Evolutionary conservation across 2,888 invertebrate species (phyloP).

Genomic region (Drosophila rubida): DNA sequence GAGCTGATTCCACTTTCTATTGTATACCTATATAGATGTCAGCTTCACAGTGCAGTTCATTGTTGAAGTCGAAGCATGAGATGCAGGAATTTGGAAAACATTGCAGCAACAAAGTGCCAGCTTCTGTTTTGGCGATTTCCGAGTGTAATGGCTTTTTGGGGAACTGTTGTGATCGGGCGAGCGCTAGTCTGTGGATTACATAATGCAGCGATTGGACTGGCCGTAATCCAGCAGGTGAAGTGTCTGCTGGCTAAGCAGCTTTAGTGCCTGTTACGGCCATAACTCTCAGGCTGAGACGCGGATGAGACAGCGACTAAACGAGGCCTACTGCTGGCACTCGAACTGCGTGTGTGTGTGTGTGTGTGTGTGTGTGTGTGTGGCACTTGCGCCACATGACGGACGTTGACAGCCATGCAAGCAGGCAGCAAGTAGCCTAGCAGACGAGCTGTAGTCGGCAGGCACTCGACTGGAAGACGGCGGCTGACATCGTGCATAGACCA

Average conservation of each 20-base stretch:
- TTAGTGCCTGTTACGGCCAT: slow-evolving; percentile 6
- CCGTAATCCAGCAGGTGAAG: slow-evolving; percentile 12
- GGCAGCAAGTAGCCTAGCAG: neutral
- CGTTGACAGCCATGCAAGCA: slow-evolving; percentile 49
- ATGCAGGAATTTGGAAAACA: too few species aligned
- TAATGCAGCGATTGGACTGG: slow-evolving; percentile 14
- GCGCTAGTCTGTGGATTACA: slow-evolving; percentile 1
- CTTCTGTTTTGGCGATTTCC: neutral
- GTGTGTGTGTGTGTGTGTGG: too few species aligned
- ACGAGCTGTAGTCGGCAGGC: slow-evolving; percentile 14
- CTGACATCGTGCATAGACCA: slow-evolving; percentile 23
- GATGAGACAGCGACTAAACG: neutral
- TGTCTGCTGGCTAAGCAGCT: slow-evolving; percentile 21
- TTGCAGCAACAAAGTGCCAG: too few species aligned
- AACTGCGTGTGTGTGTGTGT: too few species aligned
- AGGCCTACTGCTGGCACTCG: neutral
- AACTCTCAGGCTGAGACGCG: slow-evolving; percentile 3
- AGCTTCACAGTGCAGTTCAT: too few species aligned
- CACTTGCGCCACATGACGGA: slow-evolving; percentile 66
- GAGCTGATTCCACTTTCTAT: too few species aligned
- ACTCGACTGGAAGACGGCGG: slow-evolving; percentile 46
- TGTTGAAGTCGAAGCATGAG: too few species aligned
- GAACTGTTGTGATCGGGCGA: neutral
- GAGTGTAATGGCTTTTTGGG: neutral
- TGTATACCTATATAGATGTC: too few species aligned